Percentiles rank a stretch among this genome's conserved stretches.
Conservation (phyloP, 2,797 vertebrate species). For the Loriculus beryllinus region DNA sequence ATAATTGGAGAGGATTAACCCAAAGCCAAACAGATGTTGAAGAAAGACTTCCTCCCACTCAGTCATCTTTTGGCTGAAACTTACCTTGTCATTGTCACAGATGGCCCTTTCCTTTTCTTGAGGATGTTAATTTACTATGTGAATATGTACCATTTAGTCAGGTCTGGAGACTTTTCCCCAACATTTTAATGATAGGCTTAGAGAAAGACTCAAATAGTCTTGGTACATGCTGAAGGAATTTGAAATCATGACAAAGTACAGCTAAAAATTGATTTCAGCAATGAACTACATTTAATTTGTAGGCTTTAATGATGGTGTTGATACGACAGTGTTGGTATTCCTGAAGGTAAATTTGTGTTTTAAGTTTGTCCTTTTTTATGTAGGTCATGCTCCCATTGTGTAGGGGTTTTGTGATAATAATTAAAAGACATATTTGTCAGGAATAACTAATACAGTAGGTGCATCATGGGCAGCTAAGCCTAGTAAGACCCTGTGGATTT, state of each 20-base stretch:
- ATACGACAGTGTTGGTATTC: not conserved
- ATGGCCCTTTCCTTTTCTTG: not conserved
- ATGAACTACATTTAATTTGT: not conserved
- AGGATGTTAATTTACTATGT: not conserved
- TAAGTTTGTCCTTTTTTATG: not conserved
- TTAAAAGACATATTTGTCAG: not conserved
- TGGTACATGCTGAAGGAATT: not conserved
- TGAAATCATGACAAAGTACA: not conserved
- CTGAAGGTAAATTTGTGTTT: not conserved
- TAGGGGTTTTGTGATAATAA: not conserved
- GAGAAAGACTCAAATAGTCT: not conserved
- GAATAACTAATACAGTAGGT: not conserved
- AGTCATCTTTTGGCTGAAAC: not conserved
- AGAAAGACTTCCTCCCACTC: not conserved
- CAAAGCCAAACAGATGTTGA: constrained; percentile 43
- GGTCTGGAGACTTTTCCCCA: not conserved
- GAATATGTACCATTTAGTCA: not conserved
- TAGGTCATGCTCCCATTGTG: not conserved
- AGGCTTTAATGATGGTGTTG: not conserved
- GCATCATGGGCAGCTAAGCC: not conserved
- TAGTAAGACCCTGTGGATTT: not conserved
- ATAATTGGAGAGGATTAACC: not conserved
- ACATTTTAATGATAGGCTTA: not conserved
- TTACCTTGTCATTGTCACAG: not conserved
- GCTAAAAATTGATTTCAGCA: not conserved